Evolutionary conservation across 2,888 invertebrate species (phyloP).

Genomic region (Keiferia lycopersicella): DNA sequence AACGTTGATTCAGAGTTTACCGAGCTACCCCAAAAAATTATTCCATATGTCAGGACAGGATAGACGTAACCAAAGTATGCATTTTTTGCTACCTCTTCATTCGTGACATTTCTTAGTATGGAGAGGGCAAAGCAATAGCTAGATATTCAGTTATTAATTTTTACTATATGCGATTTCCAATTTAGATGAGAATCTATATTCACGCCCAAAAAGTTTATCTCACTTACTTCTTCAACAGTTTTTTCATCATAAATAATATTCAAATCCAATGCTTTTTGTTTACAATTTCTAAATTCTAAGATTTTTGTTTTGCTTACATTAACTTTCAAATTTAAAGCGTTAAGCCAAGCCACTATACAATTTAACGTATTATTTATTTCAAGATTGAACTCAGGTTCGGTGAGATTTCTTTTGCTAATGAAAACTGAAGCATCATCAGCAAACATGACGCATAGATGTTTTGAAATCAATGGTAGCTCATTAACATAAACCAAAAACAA

Average conservation of each 20-base stretch:
- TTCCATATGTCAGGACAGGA: neutral
- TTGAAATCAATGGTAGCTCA: neutral
- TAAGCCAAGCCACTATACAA: neutral
- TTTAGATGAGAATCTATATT: neutral
- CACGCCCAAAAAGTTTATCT: neutral
- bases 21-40: neutral
- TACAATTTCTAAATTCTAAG: neutral
- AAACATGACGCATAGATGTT: slow-evolving; percentile 6
- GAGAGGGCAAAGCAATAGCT: neutral
- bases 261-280: neutral
- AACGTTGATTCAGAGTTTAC: neutral
- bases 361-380: slow-evolving; percentile 1
- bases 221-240: neutral
- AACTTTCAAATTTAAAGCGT: neutral
- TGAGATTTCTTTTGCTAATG: neutral
- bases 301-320: neutral
- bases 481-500: neutral
- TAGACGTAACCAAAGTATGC: neutral
- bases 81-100: neutral
- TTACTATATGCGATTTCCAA: neutral
- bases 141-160: slow-evolving; percentile 1
- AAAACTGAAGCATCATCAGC: neutral
- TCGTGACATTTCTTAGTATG: neutral
- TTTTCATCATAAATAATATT: neutral
- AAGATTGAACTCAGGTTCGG: neutral